phyloP scores from a whole-genome alignment of 2,797 vertebrate genomes.

The Falco rusticolus region DNA sequence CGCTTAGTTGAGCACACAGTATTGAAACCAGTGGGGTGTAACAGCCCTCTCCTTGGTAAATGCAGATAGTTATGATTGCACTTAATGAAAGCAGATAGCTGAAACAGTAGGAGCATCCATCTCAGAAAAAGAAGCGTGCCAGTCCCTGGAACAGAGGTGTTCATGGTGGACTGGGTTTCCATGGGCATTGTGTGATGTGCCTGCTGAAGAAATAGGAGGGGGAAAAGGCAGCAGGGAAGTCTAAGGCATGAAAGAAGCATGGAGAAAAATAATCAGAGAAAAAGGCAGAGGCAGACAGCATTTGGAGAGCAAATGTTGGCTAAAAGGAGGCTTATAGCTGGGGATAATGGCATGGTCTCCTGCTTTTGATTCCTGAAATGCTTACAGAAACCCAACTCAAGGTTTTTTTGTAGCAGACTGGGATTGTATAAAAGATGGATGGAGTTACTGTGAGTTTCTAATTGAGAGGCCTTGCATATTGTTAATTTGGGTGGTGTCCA shows the following conservation, averaged over 20 bases:
- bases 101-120: not conserved
- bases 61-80: not conserved
- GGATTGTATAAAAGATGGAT: not conserved
- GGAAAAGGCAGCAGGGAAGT: not conserved
- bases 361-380: not conserved
- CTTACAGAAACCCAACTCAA: not conserved
- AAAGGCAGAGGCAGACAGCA: not conserved
- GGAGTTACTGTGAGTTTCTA: not conserved
- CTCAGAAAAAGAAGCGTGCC: not conserved
- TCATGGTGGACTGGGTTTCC: not conserved
- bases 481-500: not conserved
- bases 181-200: not conserved
- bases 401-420: not conserved
- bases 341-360: not conserved
- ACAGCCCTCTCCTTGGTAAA: not conserved
- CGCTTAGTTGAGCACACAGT: not conserved
- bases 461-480: not conserved
- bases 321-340: not conserved
- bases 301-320: not conserved
- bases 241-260: not conserved
- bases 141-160: not conserved
- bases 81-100: not conserved
- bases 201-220: not conserved
- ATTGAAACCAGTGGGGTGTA: not conserved
- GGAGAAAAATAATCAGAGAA: not conserved